Percentiles rank a stretch among this genome's conserved stretches.
These are phyloP conservation scores for Amblyraja radiata DNA, from an alignment of 2,797 vertebrate genomes.

Conservation along the genomic window DNA sequence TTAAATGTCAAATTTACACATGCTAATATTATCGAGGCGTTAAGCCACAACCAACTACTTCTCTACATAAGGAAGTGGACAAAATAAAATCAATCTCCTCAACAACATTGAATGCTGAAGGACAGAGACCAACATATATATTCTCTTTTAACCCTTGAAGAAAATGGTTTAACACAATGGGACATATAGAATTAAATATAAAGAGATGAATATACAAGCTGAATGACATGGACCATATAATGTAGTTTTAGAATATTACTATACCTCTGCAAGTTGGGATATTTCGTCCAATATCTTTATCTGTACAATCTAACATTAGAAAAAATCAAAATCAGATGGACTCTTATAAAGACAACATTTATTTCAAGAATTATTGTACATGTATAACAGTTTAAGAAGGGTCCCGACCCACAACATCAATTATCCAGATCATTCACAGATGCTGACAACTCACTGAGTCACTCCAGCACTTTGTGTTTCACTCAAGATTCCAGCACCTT, in stretches of 20 bases:
- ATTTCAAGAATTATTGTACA: neutral
- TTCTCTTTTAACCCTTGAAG: neutral
- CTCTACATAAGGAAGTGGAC: neutral
- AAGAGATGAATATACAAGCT: neutral
- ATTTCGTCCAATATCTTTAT: constrained; percentile 60
- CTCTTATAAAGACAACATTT: neutral
- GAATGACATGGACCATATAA: neutral
- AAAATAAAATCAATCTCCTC: neutral
- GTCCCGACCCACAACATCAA: no score
- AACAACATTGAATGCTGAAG: neutral
- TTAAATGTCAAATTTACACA: no score
- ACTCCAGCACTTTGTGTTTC: no score
- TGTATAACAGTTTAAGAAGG: neutral
- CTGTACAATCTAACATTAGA: constrained; percentile 62
- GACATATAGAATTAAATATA: neutral
- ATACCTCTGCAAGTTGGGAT: constrained; percentile 73
- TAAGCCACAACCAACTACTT: neutral
- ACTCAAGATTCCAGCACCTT: no score
- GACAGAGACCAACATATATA: neutral
- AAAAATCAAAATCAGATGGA: neutral
- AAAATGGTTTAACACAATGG: neutral
- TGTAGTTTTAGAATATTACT: constrained; percentile 46
- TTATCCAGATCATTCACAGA: no score
- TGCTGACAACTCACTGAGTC: no score
- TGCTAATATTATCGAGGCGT: neutral